Base-by-base conservation (phyloP, 2,888 invertebrate species). In the Drosophila niveifrons region DNA sequence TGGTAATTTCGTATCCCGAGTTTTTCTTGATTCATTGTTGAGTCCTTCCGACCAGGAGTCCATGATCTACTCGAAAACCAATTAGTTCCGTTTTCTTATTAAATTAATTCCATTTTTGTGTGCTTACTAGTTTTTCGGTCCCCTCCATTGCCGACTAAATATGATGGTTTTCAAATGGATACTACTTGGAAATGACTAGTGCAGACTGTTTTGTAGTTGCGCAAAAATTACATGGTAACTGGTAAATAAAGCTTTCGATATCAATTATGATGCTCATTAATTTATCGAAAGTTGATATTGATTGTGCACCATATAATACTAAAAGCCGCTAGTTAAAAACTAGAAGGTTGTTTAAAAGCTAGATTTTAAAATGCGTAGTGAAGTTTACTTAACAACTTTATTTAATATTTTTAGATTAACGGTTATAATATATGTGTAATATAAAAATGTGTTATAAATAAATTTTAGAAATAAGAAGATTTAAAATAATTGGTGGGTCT, bases 41-140 rank as follows among this genome's bases (percentile, higher is more conserved):
- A 31, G 50, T 13, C 67, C 63, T 10, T 69, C 64, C 39, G 13
- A 13, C 13, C 7, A 15, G 13, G n/a, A 15, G 13, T 39, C 15
- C 3, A 50, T n/a, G 4, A 82, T 69, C 75, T 80, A 18, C 8
- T 3, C 2, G 50, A 31, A 28, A 11, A 7, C 0, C 2, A 10
- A 10, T 15, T 36, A 10, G 6, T 41, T 7, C 8, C 39, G 39
- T 15, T 8, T 41, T 10, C 4, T 6, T 36, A n/a, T n/a, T 36
- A 36, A 36, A 1, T 11, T 7, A 9, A 31, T 23, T 23, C 6
- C 6, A 48, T 23, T 61, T 58, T 6, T 36, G 15, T 6, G 2
- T 51, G 6, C 50, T 55, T 71, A 69, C 69, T 23, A 50, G 51
- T 18, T 44, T 57, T 9, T 69, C 64, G 8, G 55, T 61, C 23